Conservation (phyloP, 2,888 invertebrate genomes). For the Hemistola chrysoprasaria region DNA sequence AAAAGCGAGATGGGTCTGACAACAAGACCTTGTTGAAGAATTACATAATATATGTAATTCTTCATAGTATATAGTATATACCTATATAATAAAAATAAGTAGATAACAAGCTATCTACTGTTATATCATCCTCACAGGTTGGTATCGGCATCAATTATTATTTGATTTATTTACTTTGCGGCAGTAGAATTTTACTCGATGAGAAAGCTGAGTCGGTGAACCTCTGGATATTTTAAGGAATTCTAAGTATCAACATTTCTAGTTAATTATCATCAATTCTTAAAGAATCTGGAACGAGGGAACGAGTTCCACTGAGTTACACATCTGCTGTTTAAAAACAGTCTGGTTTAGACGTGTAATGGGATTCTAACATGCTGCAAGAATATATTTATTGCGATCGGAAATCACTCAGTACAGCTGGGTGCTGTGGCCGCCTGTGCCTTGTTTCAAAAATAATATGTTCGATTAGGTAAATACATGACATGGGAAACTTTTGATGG, state of each 20-base stretch:
- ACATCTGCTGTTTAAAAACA: constrained; percentile 60
- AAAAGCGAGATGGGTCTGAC: no score
- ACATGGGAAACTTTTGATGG: constrained; percentile 27
- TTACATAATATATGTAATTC: no score
- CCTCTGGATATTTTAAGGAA: constrained; percentile 33
- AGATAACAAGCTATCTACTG: no score
- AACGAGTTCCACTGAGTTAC: constrained; percentile 58
- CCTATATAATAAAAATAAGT: no score
- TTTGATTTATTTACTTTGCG: constrained; percentile 30
- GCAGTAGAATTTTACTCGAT: constrained; percentile 33
- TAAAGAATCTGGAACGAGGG: constrained; percentile 50
- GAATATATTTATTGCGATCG: constrained; percentile 61
- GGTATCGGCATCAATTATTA: constrained; percentile 14
- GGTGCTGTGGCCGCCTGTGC: constrained; percentile 21
- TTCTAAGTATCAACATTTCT: constrained; percentile 39
- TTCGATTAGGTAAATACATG: constrained; percentile 19
- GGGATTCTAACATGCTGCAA: constrained; percentile 49
- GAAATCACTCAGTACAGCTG: constrained; percentile 54
- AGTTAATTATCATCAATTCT: constrained; percentile 46
- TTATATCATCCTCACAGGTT: constrained; percentile 4
- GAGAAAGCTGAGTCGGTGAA: constrained; percentile 25
- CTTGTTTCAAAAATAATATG: constrained; percentile 24
- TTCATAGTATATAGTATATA: no score
- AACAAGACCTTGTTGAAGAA: no score
- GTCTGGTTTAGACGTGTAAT: constrained; percentile 46